A percentile compares a stretch with the other conserved stretches of the same genome.
Conservation (phyloP, 2,888 invertebrate genomes). For the Anodontia alba region DNA sequence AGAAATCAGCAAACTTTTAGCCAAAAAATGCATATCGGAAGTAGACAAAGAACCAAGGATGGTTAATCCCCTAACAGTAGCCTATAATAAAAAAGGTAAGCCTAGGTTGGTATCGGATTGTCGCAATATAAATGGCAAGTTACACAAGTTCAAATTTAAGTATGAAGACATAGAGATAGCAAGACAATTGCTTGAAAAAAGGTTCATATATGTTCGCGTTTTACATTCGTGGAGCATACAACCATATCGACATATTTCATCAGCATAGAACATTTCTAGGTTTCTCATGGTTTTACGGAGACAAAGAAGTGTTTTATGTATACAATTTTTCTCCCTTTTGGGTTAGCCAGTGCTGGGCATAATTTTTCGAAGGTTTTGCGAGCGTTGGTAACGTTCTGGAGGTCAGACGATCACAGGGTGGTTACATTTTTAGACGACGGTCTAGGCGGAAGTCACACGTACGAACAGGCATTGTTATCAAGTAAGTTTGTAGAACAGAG, state of each 20-base stretch:
- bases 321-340: not conserved
- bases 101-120: too few relatives aligned
- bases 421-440: slow-evolving; percentile 1
- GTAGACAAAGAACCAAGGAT: too few relatives aligned
- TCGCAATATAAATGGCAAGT: too few relatives aligned
- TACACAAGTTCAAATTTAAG: too few relatives aligned
- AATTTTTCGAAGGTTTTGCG: not conserved
- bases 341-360: not conserved
- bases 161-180: too few relatives aligned
- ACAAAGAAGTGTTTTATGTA: not conserved
- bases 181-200: too few relatives aligned
- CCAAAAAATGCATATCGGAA: too few relatives aligned
- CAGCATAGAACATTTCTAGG: not conserved
- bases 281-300: not conserved
- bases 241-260: not conserved
- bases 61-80: too few relatives aligned
- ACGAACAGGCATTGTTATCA: not conserved
- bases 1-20: too few relatives aligned
- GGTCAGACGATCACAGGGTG: not conserved
- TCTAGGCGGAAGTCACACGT: not conserved
- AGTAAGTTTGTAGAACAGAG: not conserved
- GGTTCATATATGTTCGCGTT: too few relatives aligned
- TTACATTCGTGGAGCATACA: too few relatives aligned
- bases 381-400: not conserved
- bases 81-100: too few relatives aligned